Evolutionary conservation across 2,113 vertebrate genomes (phyloP).

Genomic region (Condylura cristata): DNA sequence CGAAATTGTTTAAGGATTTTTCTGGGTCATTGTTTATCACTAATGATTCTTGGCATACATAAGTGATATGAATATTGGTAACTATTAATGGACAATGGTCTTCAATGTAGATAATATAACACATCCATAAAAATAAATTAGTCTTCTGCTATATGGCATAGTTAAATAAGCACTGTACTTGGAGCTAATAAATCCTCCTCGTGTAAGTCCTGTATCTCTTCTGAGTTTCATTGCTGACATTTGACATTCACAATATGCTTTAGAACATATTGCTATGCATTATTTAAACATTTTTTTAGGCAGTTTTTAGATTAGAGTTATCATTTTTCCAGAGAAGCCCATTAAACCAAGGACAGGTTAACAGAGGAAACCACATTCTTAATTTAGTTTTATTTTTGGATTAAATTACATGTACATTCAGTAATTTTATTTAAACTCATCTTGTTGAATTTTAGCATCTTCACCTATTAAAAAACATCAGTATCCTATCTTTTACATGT

Average conservation of each 20-base stretch:
- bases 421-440: neutral
- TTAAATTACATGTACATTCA: neutral
- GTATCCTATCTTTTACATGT: neutral
- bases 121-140: conserved; percentile 70
- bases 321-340: neutral
- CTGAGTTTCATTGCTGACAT: neutral
- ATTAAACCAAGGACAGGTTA: neutral
- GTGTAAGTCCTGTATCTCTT: neutral
- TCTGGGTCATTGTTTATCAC: conserved; percentile 25
- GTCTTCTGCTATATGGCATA: neutral
- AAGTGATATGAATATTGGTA: conserved; percentile 68
- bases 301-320: neutral
- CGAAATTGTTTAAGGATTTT: conserved; percentile 35
- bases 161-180: neutral
- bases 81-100: conserved; percentile 51
- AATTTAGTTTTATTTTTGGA: neutral
- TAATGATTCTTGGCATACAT: conserved; percentile 58
- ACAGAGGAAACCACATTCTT: neutral
- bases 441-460: conserved; percentile 51
- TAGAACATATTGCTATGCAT: neutral
- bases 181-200: neutral
- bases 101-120: conserved; percentile 61
- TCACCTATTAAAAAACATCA: conserved; percentile 1
- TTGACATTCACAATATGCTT: neutral
- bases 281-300: neutral